phyloP scores from a whole-genome alignment of 1,140 invertebrate species.

The Thereuonema tuberculata region DNA sequence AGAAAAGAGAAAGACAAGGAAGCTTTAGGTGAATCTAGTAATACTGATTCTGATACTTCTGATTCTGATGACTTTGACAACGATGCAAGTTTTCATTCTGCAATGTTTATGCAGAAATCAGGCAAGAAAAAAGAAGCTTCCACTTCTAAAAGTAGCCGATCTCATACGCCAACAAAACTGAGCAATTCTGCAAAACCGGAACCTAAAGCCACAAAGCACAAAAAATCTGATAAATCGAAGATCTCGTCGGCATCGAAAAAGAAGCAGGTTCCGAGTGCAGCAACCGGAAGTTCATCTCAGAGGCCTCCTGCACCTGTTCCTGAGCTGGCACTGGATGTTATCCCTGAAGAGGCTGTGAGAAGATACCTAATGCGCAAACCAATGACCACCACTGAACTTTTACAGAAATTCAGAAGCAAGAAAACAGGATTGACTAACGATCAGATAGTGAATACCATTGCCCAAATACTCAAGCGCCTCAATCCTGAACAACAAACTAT shows the following conservation, averaged over 20 bases:
- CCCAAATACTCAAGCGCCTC: conserved; percentile 84
- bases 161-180: too few species aligned
- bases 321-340: conserved; percentile 58
- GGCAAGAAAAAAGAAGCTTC: too few species aligned
- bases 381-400: conserved; percentile 85
- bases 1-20: too few species aligned
- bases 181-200: too few species aligned
- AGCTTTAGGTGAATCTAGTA: conserved; percentile 32
- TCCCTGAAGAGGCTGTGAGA: conserved; percentile 87
- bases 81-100: conserved; percentile 25
- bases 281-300: too few species aligned
- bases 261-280: too few species aligned
- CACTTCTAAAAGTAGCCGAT: too few species aligned
- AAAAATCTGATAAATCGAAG: too few species aligned
- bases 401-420: conserved; percentile 91
- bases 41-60: conserved; percentile 57
- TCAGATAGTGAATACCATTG: conserved; percentile 80
- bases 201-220: too few species aligned
- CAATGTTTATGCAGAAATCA: conserved; percentile 26
- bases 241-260: too few species aligned
- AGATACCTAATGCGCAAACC: conserved; percentile 87
- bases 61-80: conserved; percentile 45
- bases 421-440: conserved; percentile 80
- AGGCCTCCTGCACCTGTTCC: background rate
- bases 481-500: conserved; percentile 85